Percentiles rank a stretch among this genome's conserved stretches.
phyloP scores from a whole-genome alignment of 2,113 vertebrate genomes.

The Pteruthius melanotis region DNA sequence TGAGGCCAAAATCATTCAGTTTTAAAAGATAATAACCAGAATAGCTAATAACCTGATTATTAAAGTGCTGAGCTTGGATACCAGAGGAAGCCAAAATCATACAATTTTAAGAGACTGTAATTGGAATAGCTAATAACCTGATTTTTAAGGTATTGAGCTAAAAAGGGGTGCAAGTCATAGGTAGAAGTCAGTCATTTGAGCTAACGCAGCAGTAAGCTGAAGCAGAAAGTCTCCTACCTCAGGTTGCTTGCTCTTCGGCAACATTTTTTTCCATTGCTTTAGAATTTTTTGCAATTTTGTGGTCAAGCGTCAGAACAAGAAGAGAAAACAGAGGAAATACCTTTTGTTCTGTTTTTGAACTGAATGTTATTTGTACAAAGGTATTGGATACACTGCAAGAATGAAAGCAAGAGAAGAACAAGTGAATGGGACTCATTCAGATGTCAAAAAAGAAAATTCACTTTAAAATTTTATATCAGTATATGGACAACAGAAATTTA shows the following conservation, averaged over 20 bases:
- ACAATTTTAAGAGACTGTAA: not conserved
- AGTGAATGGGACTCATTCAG: not conserved
- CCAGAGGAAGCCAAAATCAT: not conserved
- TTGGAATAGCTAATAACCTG: not conserved
- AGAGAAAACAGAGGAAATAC: not conserved
- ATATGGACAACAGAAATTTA: not conserved
- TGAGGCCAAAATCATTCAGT: not conserved
- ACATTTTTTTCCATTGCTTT: not conserved
- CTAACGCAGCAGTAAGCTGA: not conserved
- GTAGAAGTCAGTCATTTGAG: not conserved
- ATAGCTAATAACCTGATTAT: not conserved
- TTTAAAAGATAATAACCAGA: not conserved
- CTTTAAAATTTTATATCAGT: not conserved
- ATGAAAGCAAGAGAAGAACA: not conserved
- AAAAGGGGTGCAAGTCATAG: not conserved
- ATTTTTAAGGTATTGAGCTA: not conserved
- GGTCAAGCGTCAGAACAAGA: not conserved
- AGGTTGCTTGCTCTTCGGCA: not conserved
- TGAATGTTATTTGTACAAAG: not conserved
- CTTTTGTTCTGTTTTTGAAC: not conserved
- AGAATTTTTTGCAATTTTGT: not conserved
- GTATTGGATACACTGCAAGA: accelerated
- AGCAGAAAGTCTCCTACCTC: not conserved
- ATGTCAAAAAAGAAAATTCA: not conserved
- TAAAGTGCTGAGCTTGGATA: not conserved